Base-by-base conservation (phyloP, 2,888 invertebrate species). In the Tineola bisselliella region DNA sequence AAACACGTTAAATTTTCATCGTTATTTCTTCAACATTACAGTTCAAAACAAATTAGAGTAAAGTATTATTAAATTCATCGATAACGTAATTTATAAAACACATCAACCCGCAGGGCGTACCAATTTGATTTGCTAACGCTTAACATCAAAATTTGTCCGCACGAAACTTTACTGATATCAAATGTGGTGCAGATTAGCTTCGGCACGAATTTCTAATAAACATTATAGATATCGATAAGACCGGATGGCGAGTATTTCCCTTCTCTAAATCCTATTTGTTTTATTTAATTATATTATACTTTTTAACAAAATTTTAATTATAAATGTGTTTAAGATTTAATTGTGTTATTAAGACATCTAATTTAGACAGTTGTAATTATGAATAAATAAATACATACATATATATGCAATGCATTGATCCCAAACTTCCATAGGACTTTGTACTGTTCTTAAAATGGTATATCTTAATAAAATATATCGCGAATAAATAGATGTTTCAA, bases 151-250 rank as follows among this genome's bases (percentile, higher is more conserved):
- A 38, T 38, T 38, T n/a, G 38, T 38, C 38, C 38, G 38, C 38
- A 38, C 10, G n/a, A 38, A 38, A 38, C 5, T 38, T 6, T 10
- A 38, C 10, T 10, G 38, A 38, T n/a, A 38, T 38, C 38, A n/a
- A 10, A 38, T 38, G 48, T 15, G 15, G 17, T 8, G 13, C 13
- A 48, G 15, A 48, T 48, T 48, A 48, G 48, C 48, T 38, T 38
- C 6, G 76, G 75, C 82, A 81, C 81, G 81, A 82, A 78, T 77
- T 76, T 71, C 82, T 79, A 77, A 79, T 79, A 81, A 79, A 78
- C 77, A 73, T 79, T 80, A 74, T 72, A 74, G 77, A 69, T 75
- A 74, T 72, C 77, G 79, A 77, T 80, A 79, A 76, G 72, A 68
- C 65, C 10, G 18, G 57, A 18, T 19, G 8, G 11, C 19, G 57